Evolutionary conservation across 2,113 vertebrate genomes (phyloP).

Genomic region (Scomber scombrus): DNA sequence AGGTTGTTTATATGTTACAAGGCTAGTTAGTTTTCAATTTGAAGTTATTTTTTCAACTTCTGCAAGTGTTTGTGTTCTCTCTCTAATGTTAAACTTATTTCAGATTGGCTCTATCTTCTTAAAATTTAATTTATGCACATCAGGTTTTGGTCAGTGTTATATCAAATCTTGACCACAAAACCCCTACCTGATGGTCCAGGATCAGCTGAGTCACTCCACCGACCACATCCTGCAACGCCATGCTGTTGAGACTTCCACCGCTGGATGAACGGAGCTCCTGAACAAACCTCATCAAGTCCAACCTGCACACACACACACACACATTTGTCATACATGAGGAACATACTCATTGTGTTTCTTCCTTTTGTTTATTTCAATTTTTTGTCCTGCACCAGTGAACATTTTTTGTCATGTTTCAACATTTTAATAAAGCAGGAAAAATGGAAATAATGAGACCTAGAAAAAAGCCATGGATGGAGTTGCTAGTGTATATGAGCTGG

Average conservation of each 20-base stretch:
- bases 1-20: too few species aligned
- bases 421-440: too few species aligned
- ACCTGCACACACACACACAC: slow-evolving; percentile 70
- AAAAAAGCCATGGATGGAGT: not conserved
- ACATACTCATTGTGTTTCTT: not conserved
- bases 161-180: not conserved
- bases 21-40: too few species aligned
- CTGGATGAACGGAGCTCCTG: slow-evolving; percentile 82
- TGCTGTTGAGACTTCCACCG: slow-evolving; percentile 69
- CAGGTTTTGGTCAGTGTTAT: not conserved
- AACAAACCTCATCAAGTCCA: slow-evolving; percentile 81
- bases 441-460: not conserved
- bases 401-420: too few species aligned
- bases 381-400: too few species aligned
- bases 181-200: slow-evolving; percentile 86
- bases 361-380: not conserved
- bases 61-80: too few species aligned
- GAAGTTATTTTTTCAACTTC: too few species aligned
- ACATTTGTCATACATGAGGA: not conserved
- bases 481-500: not conserved
- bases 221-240: slow-evolving; percentile 84
- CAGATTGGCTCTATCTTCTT: too few species aligned
- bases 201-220: slow-evolving; percentile 86
- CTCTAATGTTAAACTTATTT: too few species aligned
- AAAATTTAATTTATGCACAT: too few species aligned